Conservation (phyloP, 2,797 vertebrate species). For the Karalla daura region DNA sequence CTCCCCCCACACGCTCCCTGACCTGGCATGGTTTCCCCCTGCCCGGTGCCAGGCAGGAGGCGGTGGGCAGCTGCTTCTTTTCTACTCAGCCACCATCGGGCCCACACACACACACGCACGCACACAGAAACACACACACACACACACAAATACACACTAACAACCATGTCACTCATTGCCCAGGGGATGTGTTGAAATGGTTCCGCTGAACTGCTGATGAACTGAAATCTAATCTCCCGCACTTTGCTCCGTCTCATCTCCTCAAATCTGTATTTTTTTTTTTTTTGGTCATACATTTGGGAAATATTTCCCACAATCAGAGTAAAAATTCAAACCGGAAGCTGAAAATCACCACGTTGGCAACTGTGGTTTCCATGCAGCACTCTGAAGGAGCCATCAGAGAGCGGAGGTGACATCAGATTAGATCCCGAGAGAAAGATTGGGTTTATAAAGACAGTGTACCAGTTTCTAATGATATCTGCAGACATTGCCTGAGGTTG, state of each 20-base stretch:
- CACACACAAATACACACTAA: conserved; percentile 16
- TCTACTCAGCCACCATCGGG: conserved; percentile 52
- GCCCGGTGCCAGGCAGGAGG: conserved; percentile 74
- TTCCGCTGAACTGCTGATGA: conserved; percentile 52
- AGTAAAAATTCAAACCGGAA: background rate
- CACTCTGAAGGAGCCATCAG: background rate
- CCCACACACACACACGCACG: conserved; percentile 3
- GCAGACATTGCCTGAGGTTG: conserved; percentile 62
- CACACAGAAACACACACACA: conserved; percentile 8
- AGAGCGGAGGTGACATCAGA: conserved; percentile 25
- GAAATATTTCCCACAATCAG: background rate
- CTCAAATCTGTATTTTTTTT: background rate
- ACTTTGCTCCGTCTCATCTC: conserved; percentile 5
- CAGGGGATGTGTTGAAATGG: conserved; percentile 29
- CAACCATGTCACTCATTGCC: conserved; percentile 26
- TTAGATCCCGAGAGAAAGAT: conserved; percentile 31
- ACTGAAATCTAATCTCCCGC: conserved; percentile 24
- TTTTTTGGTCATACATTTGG: background rate
- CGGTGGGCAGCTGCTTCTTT: conserved; percentile 73
- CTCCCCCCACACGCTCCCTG: conserved; percentile 51
- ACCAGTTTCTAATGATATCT: conserved; percentile 58
- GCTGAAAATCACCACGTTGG: background rate
- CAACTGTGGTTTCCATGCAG: background rate
- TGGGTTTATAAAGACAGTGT: conserved; percentile 25
- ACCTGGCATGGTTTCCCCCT: conserved; percentile 68